Evolutionary conservation across 2,888 invertebrate genomes (phyloP).

Genomic region (Conomelus anceps): DNA sequence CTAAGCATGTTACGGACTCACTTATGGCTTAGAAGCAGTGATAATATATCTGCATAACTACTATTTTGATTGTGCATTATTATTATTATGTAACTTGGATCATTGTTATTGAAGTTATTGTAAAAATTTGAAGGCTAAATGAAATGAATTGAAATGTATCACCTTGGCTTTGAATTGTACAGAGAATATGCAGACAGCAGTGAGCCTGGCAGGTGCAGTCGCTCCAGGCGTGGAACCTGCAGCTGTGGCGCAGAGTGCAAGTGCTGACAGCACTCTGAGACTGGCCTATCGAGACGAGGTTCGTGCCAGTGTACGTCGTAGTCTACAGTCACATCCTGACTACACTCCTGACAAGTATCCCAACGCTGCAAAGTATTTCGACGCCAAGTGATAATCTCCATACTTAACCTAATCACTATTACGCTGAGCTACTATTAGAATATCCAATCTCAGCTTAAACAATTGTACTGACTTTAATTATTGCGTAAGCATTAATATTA

Average conservation of each 20-base stretch:
- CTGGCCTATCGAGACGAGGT: slow-evolving; percentile 49
- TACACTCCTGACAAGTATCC: slow-evolving; percentile 44
- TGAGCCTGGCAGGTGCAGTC: slow-evolving; percentile 47
- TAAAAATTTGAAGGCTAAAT: background rate
- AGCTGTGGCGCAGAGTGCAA: slow-evolving; percentile 46
- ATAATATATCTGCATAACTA: too few relatives aligned
- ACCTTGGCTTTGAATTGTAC: slow-evolving; percentile 28
- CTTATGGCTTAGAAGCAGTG: too few relatives aligned
- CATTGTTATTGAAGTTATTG: background rate
- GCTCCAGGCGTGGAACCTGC: slow-evolving; percentile 44
- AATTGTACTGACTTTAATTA: too few relatives aligned
- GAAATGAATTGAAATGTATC: background rate
- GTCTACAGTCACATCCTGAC: slow-evolving; percentile 46
- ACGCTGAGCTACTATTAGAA: too few relatives aligned
- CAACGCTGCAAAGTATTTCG: slow-evolving; percentile 44
- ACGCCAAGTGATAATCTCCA: background rate
- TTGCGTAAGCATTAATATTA: too few relatives aligned
- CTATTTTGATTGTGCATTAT: too few relatives aligned
- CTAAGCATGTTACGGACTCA: too few relatives aligned
- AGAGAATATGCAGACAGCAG: slow-evolving; percentile 44
- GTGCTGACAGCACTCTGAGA: slow-evolving; percentile 46
- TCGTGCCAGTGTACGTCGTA: slow-evolving; percentile 44
- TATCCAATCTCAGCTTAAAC: too few relatives aligned
- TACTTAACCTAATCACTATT: background rate
- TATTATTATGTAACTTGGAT: too few relatives aligned